These are phyloP conservation scores for Coryphaenoides rupestris DNA, from an alignment of 2,113 vertebrate genomes.

Conservation along the genomic window DNA sequence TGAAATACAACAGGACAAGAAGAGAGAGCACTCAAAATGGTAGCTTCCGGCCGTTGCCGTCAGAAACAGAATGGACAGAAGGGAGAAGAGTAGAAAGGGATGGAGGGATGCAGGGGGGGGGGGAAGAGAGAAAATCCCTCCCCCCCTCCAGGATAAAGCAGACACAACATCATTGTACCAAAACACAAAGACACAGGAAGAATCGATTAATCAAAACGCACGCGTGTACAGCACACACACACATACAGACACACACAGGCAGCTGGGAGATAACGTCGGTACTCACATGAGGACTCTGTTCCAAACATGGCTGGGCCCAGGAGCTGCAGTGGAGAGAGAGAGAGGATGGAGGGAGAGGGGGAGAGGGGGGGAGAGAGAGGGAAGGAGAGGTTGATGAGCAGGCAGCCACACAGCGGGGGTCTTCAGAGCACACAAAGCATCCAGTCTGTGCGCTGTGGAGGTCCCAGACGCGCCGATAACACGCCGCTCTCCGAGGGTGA, in stretches of 20 bases:
- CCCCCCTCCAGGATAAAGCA: neutral
- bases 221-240: too few species aligned
- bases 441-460: constrained; percentile 60
- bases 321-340: constrained; percentile 79
- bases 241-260: constrained; percentile 21
- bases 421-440: constrained; percentile 93
- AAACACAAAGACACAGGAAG: constrained; percentile 3
- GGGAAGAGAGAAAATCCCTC: constrained; percentile 30
- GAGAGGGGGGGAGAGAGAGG: constrained; percentile 30
- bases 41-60: neutral
- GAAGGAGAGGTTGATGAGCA: constrained; percentile 77
- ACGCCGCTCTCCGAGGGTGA: constrained; percentile 54
- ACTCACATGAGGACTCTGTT: constrained; percentile 98
- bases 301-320: constrained; percentile 97
- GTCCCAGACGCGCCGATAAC: constrained; percentile 83
- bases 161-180: neutral
- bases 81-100: constrained; percentile 14
- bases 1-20: neutral
- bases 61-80: constrained; percentile 2
- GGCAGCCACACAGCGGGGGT: constrained; percentile 88
- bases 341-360: constrained; percentile 24
- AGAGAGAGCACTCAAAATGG: neutral
- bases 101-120: constrained; percentile 38
- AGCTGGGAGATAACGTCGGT: constrained; percentile 61
- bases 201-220: constrained; percentile 6